Evolutionary conservation across 2,888 invertebrate species (phyloP).

Genomic region (Aradus depressus): DNA sequence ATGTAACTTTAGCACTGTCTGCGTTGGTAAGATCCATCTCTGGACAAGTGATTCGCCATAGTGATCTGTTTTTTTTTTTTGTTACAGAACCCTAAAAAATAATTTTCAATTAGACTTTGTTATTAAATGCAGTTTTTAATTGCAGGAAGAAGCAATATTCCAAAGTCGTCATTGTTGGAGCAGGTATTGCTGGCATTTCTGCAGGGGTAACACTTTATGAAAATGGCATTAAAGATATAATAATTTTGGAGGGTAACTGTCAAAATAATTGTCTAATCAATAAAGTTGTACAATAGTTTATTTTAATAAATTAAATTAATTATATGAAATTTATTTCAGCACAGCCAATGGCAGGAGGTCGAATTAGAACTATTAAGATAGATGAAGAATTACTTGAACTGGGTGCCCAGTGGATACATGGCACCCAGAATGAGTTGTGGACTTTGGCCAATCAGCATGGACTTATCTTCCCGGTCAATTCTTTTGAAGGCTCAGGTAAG

Average conservation of each 20-base stretch:
- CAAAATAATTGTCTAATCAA: neutral
- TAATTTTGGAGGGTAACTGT: conserved; percentile 41
- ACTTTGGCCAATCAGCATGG: conserved; percentile 39
- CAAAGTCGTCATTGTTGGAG: conserved; percentile 45
- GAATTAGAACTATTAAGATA: conserved; percentile 41
- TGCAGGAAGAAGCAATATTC: neutral
- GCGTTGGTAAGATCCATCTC: no score
- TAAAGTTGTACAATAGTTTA: neutral
- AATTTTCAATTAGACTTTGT: no score
- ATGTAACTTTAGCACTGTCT: no score
- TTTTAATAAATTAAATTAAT: neutral
- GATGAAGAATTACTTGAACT: conserved; percentile 42
- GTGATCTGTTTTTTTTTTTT: no score
- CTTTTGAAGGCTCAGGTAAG: conserved; percentile 46
- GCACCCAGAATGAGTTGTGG: conserved; percentile 44
- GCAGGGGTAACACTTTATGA: conserved; percentile 43
- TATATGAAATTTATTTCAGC: conserved; percentile 35
- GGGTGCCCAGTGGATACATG: conserved; percentile 56
- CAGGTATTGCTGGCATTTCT: conserved; percentile 49
- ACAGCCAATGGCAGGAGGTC: conserved; percentile 43
- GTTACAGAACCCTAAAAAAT: no score
- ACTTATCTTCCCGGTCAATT: conserved; percentile 40
- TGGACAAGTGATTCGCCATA: no score
- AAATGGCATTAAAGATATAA: conserved; percentile 40
- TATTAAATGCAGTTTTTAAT: no score